Evolutionary conservation across 2,888 invertebrate species (phyloP).

Genomic region (Candidula unifasciata): DNA sequence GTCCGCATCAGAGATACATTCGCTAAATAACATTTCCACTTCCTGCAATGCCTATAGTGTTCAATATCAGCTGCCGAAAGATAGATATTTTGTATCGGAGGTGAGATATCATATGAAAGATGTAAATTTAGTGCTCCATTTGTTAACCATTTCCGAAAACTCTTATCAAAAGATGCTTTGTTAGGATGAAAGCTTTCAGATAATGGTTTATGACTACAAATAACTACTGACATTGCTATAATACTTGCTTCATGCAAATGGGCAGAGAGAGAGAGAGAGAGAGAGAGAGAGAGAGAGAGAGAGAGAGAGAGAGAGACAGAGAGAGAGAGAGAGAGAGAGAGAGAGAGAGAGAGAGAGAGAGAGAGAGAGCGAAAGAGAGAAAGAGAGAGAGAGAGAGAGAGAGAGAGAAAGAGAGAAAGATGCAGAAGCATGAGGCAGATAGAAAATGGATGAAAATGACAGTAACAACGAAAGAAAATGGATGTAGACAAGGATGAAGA

Average conservation of each 20-base stretch:
- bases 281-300: conserved; percentile 13
- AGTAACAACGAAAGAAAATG: neutral
- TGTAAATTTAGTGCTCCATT: no score
- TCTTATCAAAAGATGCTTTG: neutral
- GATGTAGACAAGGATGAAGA: neutral
- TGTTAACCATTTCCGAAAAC: neutral
- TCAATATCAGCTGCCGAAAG: conserved; percentile 38
- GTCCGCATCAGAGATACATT: neutral
- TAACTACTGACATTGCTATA: no score
- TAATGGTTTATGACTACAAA: no score
- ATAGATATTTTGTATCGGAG: conserved; percentile 28
- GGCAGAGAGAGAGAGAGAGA: neutral
- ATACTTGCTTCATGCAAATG: neutral
- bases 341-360: no score
- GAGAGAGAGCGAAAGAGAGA: no score
- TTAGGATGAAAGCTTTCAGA: no score
- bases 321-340: neutral
- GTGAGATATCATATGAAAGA: neutral
- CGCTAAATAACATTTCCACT: neutral
- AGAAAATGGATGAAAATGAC: neutral
- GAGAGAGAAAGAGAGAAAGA: no score
- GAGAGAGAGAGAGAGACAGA: neutral
- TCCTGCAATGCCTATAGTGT: conserved; percentile 14
- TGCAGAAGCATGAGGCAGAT: neutral
- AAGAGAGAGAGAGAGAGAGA: no score